Conservation (phyloP, 2,113 vertebrate genomes). For the Lophochroa leadbeateri region DNA sequence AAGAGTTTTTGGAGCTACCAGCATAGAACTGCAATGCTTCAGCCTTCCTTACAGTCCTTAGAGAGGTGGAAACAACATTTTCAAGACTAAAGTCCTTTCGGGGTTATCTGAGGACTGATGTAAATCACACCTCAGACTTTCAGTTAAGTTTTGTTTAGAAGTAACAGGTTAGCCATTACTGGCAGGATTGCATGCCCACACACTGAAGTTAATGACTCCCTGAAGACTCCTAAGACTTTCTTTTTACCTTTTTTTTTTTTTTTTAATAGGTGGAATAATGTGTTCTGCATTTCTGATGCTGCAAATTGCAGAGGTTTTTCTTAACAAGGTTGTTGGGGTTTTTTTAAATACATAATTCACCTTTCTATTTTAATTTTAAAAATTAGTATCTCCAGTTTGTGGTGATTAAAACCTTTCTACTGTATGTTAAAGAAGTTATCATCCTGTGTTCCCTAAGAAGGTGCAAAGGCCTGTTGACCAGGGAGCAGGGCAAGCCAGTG, state of each 20-base stretch:
- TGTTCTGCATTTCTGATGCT: not conserved
- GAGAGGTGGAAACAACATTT: not conserved
- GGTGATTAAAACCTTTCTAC: not conserved
- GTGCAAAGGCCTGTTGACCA: not conserved
- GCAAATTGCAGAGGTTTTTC: not conserved
- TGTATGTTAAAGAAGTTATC: not conserved
- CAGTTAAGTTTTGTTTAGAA: not conserved
- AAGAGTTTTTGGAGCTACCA: not conserved
- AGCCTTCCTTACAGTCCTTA: not conserved
- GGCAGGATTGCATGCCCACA: not conserved
- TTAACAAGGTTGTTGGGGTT: not conserved
- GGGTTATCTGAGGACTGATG: not conserved
- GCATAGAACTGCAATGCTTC: not conserved
- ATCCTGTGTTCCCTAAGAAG: not conserved
- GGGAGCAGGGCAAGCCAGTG: not conserved
- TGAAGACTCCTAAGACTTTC: not conserved
- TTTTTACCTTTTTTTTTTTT: not conserved
- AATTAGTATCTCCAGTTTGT: accelerated
- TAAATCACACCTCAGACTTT: not conserved
- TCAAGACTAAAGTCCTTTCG: not conserved
- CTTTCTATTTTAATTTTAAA: not conserved
- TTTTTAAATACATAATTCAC: not conserved
- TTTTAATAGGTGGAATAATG: not conserved
- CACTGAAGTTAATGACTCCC: not conserved
- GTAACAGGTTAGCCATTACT: not conserved